These are phyloP conservation scores for Kryptolebias ocellatus DNA, from an alignment of 2,797 vertebrate species.

Conservation along the genomic window DNA sequence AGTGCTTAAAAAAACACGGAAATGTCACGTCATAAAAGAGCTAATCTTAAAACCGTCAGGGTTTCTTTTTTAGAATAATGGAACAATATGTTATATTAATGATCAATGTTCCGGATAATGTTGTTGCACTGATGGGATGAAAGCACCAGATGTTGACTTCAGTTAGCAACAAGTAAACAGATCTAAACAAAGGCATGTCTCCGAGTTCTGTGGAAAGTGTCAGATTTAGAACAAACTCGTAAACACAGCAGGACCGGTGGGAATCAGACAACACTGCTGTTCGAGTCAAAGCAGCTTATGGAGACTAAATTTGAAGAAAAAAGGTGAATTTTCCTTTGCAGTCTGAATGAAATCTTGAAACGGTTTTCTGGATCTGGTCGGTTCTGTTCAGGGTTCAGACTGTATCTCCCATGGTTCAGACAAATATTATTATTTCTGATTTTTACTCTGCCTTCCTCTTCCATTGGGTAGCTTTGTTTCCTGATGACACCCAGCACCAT, in stretches of 20 bases:
- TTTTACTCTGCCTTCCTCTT: too few species aligned
- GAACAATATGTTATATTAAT: not conserved
- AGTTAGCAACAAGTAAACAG: slow-evolving; percentile 78
- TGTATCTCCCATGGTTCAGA: too few species aligned
- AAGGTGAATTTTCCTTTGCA: too few species aligned
- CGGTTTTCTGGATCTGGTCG: too few species aligned
- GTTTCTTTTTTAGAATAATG: not conserved
- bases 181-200: slow-evolving; percentile 72
- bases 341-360: too few species aligned
- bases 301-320: slow-evolving; percentile 6
- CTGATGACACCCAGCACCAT: too few species aligned
- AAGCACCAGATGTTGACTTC: slow-evolving; percentile 60
- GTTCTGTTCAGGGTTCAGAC: too few species aligned
- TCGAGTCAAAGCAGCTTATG: too few species aligned
- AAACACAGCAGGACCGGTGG: slow-evolving; percentile 47
- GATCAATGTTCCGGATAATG: too few species aligned
- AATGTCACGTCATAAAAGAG: slow-evolving; percentile 3
- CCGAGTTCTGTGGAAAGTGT: slow-evolving; percentile 62
- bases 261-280: slow-evolving; percentile 46
- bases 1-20: slow-evolving; percentile 11
- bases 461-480: too few species aligned
- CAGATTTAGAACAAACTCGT: slow-evolving; percentile 60
- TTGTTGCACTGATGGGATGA: not conserved
- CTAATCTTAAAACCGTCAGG: slow-evolving; percentile 1
- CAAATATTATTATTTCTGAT: too few species aligned